phyloP scores from a whole-genome alignment of 2,113 vertebrate species.

The Castor canadensis region DNA sequence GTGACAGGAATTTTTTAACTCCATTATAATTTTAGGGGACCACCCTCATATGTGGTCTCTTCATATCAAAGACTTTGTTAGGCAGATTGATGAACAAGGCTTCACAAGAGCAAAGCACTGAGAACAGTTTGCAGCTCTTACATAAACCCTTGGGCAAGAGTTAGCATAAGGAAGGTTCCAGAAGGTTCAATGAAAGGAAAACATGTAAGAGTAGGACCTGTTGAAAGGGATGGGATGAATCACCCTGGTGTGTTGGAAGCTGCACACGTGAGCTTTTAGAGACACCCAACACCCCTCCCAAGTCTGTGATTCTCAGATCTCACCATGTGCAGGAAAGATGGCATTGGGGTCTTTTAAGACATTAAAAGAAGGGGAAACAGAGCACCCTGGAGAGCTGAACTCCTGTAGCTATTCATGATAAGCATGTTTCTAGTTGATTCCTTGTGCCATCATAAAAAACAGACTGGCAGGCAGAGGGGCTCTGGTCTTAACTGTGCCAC shows the following conservation, averaged over 20 bases:
- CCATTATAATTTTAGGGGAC: not conserved
- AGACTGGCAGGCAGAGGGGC: not conserved
- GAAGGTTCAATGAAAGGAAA: not conserved
- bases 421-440: not conserved
- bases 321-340: not conserved
- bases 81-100: conserved; percentile 50
- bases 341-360: too few relatives aligned
- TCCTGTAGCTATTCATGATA: not conserved
- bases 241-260: not conserved
- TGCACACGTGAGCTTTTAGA: not conserved
- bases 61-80: not conserved
- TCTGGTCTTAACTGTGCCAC: not conserved
- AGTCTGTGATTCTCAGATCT: not conserved
- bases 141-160: not conserved
- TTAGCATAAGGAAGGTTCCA: not conserved
- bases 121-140: conserved; percentile 14
- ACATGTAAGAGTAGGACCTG: not conserved
- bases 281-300: not conserved
- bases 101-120: conserved; percentile 60
- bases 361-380: not conserved
- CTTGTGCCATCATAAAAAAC: not conserved
- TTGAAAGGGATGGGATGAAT: not conserved
- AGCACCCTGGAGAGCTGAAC: not conserved
- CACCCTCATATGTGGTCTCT: not conserved
- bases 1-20: not conserved